Evolutionary conservation across 2,797 vertebrate genomes (phyloP).

Genomic region (Taeniopygia guttata): DNA sequence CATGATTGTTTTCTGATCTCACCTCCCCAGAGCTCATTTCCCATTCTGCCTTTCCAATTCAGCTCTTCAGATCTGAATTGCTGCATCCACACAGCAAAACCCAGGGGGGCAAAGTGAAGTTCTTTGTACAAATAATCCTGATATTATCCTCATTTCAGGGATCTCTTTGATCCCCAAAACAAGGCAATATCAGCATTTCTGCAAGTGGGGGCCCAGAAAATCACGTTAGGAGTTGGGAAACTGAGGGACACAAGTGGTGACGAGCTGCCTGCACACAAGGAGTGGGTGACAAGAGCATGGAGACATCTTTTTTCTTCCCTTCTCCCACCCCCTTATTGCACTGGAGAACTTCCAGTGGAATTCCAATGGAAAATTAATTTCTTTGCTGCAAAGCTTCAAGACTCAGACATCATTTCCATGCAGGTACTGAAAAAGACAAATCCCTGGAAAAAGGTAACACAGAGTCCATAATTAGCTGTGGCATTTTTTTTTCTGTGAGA

Average conservation of each 20-base stretch:
- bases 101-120: background rate
- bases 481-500: background rate
- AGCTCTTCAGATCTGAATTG: background rate
- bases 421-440: background rate
- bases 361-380: background rate
- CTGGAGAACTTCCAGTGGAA: background rate
- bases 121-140: too few relatives aligned
- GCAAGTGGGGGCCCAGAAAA: background rate
- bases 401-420: background rate
- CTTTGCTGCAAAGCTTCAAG: background rate
- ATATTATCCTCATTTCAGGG: background rate
- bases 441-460: background rate
- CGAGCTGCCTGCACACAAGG: background rate
- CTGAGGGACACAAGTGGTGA: background rate
- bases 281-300: background rate
- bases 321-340: background rate
- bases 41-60: background rate
- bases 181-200: background rate
- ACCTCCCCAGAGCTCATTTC: background rate
- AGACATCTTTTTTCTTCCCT: background rate
- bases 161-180: background rate
- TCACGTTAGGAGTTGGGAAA: background rate
- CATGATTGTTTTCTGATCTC: background rate
- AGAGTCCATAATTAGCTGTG: background rate
- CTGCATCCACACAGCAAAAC: background rate